Base-by-base conservation (phyloP, 2,797 vertebrate species). In the Mormyrops boulengeri region DNA sequence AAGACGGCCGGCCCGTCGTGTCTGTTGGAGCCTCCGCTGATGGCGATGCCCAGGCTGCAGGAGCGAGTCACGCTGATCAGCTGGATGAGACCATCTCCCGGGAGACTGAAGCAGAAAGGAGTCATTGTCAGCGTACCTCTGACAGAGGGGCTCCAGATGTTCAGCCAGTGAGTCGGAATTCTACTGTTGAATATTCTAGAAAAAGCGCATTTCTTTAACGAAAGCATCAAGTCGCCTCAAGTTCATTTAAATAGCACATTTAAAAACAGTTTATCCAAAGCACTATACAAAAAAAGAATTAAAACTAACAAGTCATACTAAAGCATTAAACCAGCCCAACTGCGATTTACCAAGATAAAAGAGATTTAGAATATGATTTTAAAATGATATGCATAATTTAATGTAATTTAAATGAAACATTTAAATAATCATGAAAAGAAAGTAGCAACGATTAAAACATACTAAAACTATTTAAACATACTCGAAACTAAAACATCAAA, bases 1-100 rank as follows among this genome's bases (percentile, higher is more conserved):
- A 97, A 98, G 88, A 98, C 92, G 1, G 97, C 97, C 0, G 97
- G 97, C 5, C 97, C 97, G 0, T 98, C 97, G 0, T 96, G 95
- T 77, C 93, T 93, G 95, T 98, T 98, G 88, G 97, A 95, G 86
- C 97, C 97, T 73, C 97, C 97, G 12, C 96, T 94, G 3, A 98
- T 93, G 3, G 94, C 94, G 93, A 98, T 94, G 52, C 97, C 97
- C 89, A 98, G 92, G 91, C 94, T 96, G 0, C 93, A 93, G 86
- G 95, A 95, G 80, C 96, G 96, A 5, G 95, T 92, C 90, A 98
- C 90, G 50, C 97, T 95, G 89, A 97, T 95, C 86, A 97, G 95
- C 92, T 98, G 97, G 92, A 98, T 97, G 89, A 96, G 96, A n/a
- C 97, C 96, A 92, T 97, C 97, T 52, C 94, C 95, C 88, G 95